These are phyloP conservation scores for Crioceris asparagi DNA, from an alignment of 2,888 invertebrate species.

Conservation along the genomic window DNA sequence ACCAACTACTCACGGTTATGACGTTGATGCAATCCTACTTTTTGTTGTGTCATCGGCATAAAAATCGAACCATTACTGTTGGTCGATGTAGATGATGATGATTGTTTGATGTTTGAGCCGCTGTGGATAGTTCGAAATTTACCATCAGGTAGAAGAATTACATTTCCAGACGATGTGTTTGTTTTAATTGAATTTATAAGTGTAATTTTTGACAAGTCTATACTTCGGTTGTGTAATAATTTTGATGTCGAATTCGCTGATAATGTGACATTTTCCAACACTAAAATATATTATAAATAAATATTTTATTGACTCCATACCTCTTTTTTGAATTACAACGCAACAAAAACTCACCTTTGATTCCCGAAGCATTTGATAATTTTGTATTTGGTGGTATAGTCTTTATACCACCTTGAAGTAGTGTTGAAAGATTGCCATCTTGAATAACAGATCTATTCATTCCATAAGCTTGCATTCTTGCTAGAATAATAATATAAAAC, in stretches of 20 bases:
- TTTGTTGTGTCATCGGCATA: background rate
- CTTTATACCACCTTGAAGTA: slow-evolving; percentile 29
- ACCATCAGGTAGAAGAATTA: slow-evolving; percentile 34
- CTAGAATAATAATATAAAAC: no score
- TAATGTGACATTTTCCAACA: slow-evolving; percentile 35
- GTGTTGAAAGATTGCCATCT: slow-evolving; percentile 26
- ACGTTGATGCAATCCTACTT: slow-evolving; percentile 4
- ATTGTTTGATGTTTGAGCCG: slow-evolving; percentile 15
- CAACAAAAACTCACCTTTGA: slow-evolving; percentile 26
- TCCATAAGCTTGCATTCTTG: slow-evolving; percentile 25
- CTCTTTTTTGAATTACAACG: background rate
- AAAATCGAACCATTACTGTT: slow-evolving; percentile 6
- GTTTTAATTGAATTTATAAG: slow-evolving; percentile 27
- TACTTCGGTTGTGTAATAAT: slow-evolving; percentile 26
- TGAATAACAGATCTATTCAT: slow-evolving; percentile 24
- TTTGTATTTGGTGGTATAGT: slow-evolving; percentile 24
- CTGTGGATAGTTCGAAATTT: slow-evolving; percentile 26
- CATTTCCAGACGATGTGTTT: slow-evolving; percentile 24
- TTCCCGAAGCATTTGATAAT: slow-evolving; percentile 23
- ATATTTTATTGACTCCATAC: slow-evolving; percentile 1
- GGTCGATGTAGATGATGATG: slow-evolving; percentile 6
- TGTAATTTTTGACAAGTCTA: slow-evolving; percentile 33
- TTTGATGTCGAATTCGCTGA: slow-evolving; percentile 24
- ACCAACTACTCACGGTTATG: slow-evolving; percentile 1
- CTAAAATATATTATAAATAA: slow-evolving; percentile 21